Percentiles rank a stretch among this genome's conserved stretches.
Evolutionary conservation across 2,797 vertebrate species (phyloP).

Genomic region (Avahi laniger): DNA sequence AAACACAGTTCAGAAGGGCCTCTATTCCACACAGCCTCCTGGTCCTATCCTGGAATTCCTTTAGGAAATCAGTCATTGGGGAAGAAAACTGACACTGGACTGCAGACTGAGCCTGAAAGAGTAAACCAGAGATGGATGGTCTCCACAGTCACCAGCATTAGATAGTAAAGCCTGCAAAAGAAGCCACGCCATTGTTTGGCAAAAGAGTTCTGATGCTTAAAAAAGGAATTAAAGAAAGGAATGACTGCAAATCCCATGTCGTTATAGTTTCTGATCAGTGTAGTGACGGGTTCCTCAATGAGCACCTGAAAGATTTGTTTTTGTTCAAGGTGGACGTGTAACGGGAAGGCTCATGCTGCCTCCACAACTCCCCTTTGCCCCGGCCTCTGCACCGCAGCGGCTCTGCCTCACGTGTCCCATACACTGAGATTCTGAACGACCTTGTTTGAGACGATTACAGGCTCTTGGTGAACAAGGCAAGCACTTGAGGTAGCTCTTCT

Average conservation of each 20-base stretch:
- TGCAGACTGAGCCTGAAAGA: background rate
- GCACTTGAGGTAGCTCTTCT: background rate
- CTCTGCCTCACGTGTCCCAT: accelerated
- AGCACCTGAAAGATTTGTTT: background rate
- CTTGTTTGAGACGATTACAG: background rate
- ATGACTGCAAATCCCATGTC: background rate
- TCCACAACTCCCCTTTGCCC: accelerated
- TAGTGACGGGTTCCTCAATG: background rate
- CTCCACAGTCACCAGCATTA: background rate
- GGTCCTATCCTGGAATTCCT: background rate
- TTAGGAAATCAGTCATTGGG: background rate
- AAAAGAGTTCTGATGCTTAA: background rate
- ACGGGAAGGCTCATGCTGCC: background rate
- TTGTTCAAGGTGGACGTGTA: background rate
- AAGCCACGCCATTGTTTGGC: background rate
- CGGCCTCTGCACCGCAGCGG: accelerated
- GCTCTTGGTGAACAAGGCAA: background rate
- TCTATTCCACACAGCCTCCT: background rate
- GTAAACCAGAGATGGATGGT: background rate
- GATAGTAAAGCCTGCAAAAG: background rate
- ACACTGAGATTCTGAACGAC: background rate
- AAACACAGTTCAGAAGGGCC: background rate
- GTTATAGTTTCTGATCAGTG: background rate
- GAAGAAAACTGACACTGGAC: background rate
- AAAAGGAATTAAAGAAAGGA: background rate